Evolutionary conservation across 2,797 vertebrate species (phyloP).

Genomic region (Apogon talboti): DNA sequence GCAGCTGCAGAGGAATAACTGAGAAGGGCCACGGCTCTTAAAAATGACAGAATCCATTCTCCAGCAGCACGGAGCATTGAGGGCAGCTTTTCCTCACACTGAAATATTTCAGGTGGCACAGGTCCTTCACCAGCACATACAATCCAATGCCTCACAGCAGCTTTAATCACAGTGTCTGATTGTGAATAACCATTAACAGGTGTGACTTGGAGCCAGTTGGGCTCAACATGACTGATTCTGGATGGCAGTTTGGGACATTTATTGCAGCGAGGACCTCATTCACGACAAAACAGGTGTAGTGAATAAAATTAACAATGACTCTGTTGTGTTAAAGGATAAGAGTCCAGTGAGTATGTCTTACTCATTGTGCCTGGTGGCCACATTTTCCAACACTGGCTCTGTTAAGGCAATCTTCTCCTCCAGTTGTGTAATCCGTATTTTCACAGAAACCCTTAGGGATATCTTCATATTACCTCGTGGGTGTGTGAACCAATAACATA

Average conservation of each 20-base stretch:
- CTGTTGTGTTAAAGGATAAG: neutral
- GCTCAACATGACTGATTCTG: too few species aligned
- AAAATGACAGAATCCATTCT: constrained; percentile 24
- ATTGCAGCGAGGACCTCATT: neutral
- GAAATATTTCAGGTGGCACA: constrained; percentile 9
- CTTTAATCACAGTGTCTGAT: constrained; percentile 8
- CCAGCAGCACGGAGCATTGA: constrained; percentile 1
- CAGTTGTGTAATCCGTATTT: too few species aligned
- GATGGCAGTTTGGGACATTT: too few species aligned
- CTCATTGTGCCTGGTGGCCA: too few species aligned
- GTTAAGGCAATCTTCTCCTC: too few species aligned
- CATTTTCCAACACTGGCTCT: too few species aligned
- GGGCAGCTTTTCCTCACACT: constrained; percentile 4
- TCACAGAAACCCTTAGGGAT: too few species aligned
- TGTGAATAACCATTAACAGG: constrained; percentile 41
- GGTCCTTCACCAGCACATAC: neutral
- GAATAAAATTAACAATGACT: neutral
- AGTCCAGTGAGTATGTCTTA: neutral
- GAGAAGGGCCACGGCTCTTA: constrained; percentile 12
- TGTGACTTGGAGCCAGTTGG: constrained; percentile 17
- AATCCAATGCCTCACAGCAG: constrained; percentile 19
- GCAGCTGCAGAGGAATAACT: constrained; percentile 29
- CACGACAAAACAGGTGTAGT: neutral
- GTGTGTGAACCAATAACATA: too few species aligned
- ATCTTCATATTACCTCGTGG: too few species aligned